These are phyloP conservation scores for Yponomeuta plumbellus DNA, from an alignment of 2,888 invertebrate species.

Conservation along the genomic window DNA sequence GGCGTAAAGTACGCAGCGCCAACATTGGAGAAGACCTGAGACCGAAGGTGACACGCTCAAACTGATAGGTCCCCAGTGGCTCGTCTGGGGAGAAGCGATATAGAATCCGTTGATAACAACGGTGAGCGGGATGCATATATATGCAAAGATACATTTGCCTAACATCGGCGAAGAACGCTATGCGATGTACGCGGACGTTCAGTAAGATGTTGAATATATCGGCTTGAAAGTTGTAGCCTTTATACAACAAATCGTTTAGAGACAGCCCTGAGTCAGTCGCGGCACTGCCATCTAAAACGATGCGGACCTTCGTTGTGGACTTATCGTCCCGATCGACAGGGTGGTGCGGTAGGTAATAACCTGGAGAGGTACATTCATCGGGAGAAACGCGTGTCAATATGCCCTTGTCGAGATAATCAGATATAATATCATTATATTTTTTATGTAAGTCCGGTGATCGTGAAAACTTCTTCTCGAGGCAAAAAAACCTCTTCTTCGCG, in stretches of 20 bases:
- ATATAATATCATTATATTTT: not conserved
- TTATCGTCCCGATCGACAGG: slow-evolving; percentile 22
- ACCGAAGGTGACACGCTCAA: not conserved
- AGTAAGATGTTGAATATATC: slow-evolving; percentile 4
- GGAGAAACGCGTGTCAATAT: not conserved
- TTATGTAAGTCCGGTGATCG: slow-evolving; percentile 5
- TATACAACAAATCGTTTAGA: slow-evolving; percentile 25
- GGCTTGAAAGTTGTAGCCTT: not conserved
- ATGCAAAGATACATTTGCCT: slow-evolving; percentile 19
- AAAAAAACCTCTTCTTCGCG: slow-evolving; percentile 1
- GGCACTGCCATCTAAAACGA: slow-evolving; percentile 29
- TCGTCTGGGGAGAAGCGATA: not conserved
- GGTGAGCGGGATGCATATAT: not conserved
- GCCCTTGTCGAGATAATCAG: slow-evolving; percentile 1
- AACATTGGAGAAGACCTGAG: not conserved
- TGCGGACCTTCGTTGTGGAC: slow-evolving; percentile 26
- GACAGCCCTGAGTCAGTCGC: slow-evolving; percentile 26
- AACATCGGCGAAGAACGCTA: not conserved
- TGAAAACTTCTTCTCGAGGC: not conserved
- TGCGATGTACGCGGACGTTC: slow-evolving; percentile 1
- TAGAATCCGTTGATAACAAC: not conserved
- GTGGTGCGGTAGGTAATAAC: slow-evolving; percentile 25
- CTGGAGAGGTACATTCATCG: not conserved
- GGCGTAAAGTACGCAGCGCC: not conserved
- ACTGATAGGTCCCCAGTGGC: not conserved